Conservation (phyloP, 1,140 invertebrate species). For the Asobara japonica region DNA sequence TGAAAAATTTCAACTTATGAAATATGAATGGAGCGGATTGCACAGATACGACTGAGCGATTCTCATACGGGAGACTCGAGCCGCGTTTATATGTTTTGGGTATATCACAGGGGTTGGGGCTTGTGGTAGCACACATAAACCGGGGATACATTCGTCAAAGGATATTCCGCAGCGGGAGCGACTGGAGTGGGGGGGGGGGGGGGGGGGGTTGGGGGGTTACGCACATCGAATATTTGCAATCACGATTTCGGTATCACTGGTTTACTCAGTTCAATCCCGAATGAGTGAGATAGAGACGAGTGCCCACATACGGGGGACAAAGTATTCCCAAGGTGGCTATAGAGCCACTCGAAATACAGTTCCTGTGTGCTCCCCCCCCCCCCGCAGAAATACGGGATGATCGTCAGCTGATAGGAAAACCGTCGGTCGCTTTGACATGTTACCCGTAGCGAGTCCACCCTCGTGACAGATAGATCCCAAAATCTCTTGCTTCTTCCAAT, state of each 20-base stretch:
- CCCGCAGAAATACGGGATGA: conserved; percentile 36
- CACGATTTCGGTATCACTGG: conserved; percentile 29
- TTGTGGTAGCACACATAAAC: neutral
- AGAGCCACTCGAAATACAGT: conserved; percentile 49
- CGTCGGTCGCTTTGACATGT: conserved; percentile 47
- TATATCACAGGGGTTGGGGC: neutral
- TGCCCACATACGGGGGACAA: neutral
- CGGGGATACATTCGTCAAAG: conserved; percentile 9
- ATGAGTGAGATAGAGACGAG: conserved; percentile 1
- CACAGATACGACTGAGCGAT: conserved; percentile 2
- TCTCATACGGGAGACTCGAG: neutral
- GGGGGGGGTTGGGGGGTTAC: neutral
- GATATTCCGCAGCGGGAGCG: neutral
- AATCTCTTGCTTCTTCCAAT: conserved; percentile 14
- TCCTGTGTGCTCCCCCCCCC: neutral
- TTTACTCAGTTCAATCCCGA: neutral
- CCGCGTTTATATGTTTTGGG: neutral
- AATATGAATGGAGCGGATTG: conserved; percentile 17
- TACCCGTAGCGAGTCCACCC: conserved; percentile 34
- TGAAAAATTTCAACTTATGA: conserved; percentile 19
- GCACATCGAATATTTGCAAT: conserved; percentile 44
- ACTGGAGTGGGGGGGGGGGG: conserved; percentile 16
- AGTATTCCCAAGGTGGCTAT: conserved; percentile 48
- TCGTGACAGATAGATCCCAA: conserved; percentile 12
- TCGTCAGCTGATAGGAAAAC: conserved; percentile 52